These are phyloP conservation scores for Agriotes lineatus DNA, from an alignment of 2,888 invertebrate genomes.

Conservation along the genomic window DNA sequence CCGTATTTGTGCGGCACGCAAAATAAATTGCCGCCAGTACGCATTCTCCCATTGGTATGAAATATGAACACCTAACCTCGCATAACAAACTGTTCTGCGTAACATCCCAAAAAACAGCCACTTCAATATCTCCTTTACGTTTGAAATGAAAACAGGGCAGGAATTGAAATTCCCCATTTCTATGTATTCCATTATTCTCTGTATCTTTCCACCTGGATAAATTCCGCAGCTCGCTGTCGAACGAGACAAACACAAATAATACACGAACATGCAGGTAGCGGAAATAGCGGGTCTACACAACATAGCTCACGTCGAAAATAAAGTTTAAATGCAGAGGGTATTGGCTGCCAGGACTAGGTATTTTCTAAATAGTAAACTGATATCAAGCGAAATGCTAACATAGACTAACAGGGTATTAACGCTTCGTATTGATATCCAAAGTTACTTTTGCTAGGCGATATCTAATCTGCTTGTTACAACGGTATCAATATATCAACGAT, in stretches of 20 bases:
- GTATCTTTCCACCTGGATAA: slow-evolving; percentile 14
- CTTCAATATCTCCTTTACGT: slow-evolving; percentile 1
- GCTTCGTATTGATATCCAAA: no score
- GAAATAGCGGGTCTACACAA: not conserved
- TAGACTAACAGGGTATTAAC: no score
- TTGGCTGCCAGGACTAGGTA: not conserved
- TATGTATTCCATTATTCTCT: slow-evolving; percentile 12
- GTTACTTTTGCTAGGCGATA: no score
- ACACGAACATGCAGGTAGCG: slow-evolving; percentile 7
- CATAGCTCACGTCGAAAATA: not conserved
- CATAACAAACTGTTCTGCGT: slow-evolving; percentile 8
- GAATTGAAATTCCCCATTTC: slow-evolving; percentile 14
- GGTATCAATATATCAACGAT: no score
- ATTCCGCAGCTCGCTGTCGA: not conserved
- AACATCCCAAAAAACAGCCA: not conserved
- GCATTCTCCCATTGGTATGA: not conserved
- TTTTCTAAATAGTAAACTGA: no score
- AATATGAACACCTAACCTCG: slow-evolving; percentile 14
- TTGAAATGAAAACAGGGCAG: slow-evolving; percentile 4
- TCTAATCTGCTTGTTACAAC: no score
- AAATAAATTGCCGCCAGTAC: slow-evolving; percentile 3
- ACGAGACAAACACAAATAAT: slow-evolving; percentile 8
- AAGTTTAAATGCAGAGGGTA: slow-evolving; percentile 2
- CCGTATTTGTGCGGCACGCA: not conserved
- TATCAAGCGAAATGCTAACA: no score